Percentiles rank a stretch among this genome's conserved stretches.
Conservation (phyloP, 2,888 invertebrate species). For the Zygaena filipendulae region DNA sequence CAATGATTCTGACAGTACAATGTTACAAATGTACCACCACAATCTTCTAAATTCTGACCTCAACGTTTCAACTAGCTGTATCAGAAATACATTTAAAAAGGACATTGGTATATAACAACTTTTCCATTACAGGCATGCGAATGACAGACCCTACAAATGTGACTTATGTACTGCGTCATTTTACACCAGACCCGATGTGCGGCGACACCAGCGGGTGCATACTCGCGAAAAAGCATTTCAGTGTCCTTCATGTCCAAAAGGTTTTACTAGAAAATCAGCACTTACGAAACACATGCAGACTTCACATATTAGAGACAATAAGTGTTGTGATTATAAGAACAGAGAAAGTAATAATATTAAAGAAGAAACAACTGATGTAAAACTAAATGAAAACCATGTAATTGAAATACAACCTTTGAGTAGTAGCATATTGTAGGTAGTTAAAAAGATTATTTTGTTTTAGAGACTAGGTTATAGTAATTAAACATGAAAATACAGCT, state of each 20-base stretch:
- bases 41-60: too few species aligned
- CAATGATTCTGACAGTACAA: too few species aligned
- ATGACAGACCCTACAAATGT: slow-evolving; percentile 48
- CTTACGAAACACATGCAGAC: slow-evolving; percentile 56
- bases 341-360: slow-evolving; percentile 18
- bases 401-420: too few species aligned
- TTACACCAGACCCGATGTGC: slow-evolving; percentile 43
- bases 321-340: slow-evolving; percentile 29
- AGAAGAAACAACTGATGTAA: slow-evolving; percentile 21
- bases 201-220: slow-evolving; percentile 46
- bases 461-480: too few species aligned
- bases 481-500: too few species aligned
- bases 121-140: slow-evolving; percentile 42
- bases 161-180: slow-evolving; percentile 37
- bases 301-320: slow-evolving; percentile 45
- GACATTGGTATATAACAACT: too few species aligned
- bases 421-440: too few species aligned
- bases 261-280: slow-evolving; percentile 50
- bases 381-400: slow-evolving; percentile 16
- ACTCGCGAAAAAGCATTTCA: slow-evolving; percentile 49
- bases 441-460: too few species aligned
- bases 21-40: too few species aligned
- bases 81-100: too few species aligned
- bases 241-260: slow-evolving; percentile 46
- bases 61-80: too few species aligned